Evolutionary conservation across 53 echinoderm and acorn worm genomes (phyloP).

Genomic region (Antedon mediterranea): DNA sequence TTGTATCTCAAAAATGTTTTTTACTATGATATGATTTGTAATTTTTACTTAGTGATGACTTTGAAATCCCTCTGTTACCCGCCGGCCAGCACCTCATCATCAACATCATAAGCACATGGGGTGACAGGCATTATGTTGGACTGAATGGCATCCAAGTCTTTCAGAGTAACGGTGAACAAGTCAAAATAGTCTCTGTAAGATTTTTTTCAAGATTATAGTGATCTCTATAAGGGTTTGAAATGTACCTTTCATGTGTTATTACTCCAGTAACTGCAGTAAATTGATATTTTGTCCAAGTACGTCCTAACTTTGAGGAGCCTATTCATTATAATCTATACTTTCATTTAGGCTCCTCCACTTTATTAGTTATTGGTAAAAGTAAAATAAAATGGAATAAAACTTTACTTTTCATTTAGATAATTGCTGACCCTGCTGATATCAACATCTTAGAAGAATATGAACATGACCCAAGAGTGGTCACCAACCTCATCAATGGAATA

Average conservation of each 20-base stretch:
- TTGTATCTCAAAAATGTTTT: too few species aligned
- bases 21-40: too few species aligned
- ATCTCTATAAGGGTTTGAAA: too few species aligned
- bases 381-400: too few species aligned
- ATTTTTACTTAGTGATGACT: conserved; percentile 58
- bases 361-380: too few species aligned
- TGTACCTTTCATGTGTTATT: too few species aligned
- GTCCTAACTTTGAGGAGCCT: too few species aligned
- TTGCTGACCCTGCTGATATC: conserved; percentile 77
- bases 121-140: conserved; percentile 83
- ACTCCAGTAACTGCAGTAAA: too few species aligned
- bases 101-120: conserved; percentile 85
- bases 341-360: too few species aligned
- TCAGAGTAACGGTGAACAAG: conserved; percentile 77
- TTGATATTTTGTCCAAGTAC: too few species aligned
- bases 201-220: too few species aligned
- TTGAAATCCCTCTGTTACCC: conserved; percentile 88
- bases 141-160: conserved; percentile 88
- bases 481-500: conserved; percentile 83
- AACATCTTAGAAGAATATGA: conserved; percentile 66
- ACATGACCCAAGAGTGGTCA: conserved; percentile 69
- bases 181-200: conserved; percentile 47
- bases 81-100: conserved; percentile 48
- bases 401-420: conserved; percentile 41
- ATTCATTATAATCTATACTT: too few species aligned